These are phyloP conservation scores for Rhineura floridana DNA, from an alignment of 2,113 vertebrate genomes.

Conservation along the genomic window DNA sequence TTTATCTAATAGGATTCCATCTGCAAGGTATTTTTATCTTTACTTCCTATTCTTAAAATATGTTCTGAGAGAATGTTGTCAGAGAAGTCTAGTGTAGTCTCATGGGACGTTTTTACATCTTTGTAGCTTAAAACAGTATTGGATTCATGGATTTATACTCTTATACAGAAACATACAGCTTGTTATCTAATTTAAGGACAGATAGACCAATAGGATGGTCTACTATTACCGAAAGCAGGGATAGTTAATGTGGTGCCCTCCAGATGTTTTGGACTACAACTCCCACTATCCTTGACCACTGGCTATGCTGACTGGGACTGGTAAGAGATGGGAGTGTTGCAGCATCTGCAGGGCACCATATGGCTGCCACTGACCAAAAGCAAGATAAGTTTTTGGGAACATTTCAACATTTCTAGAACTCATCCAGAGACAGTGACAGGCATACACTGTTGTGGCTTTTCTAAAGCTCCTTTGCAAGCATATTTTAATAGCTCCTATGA, in stretches of 20 bases:
- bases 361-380: no score
- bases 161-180: background rate
- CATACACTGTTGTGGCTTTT: background rate
- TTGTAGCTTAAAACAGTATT: background rate
- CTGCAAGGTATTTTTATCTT: conserved; percentile 21
- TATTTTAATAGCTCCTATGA: background rate
- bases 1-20: conserved; percentile 26
- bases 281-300: no score
- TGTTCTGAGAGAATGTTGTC: conserved; percentile 35
- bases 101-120: background rate
- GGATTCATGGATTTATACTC: background rate
- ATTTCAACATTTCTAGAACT: background rate
- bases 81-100: conserved; percentile 22
- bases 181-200: background rate
- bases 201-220: background rate
- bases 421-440: background rate
- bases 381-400: background rate
- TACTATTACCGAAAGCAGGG: background rate
- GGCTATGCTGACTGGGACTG: background rate
- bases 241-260: background rate
- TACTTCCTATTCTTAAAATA: conserved; percentile 51
- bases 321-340: no score
- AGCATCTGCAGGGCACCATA: no score
- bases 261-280: background rate
- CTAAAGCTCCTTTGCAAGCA: background rate